These are phyloP conservation scores for Apamea monoglypha DNA, from an alignment of 2,888 invertebrate species.

Conservation along the genomic window DNA sequence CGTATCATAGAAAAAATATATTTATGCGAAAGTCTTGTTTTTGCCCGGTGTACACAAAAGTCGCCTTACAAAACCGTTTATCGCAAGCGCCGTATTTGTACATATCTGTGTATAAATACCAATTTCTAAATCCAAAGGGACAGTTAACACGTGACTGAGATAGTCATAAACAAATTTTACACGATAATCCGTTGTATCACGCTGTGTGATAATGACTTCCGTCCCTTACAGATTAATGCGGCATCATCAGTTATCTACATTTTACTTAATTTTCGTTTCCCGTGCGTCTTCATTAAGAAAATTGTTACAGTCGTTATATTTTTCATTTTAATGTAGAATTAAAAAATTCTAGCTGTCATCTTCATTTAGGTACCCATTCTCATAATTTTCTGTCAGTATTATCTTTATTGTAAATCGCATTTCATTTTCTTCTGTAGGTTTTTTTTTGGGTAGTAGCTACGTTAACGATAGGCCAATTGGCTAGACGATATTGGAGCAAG, in stretches of 20 bases:
- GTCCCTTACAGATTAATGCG: constrained; percentile 50
- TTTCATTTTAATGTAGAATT: constrained; percentile 24
- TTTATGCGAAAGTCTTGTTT: neutral
- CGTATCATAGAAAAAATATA: neutral
- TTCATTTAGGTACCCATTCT: constrained; percentile 11
- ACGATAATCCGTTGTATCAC: constrained; percentile 54
- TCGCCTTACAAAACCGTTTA: neutral
- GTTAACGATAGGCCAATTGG: constrained; percentile 15
- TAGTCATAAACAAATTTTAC: constrained; percentile 50
- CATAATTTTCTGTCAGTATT: constrained; percentile 13
- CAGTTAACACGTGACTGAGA: constrained; percentile 54
- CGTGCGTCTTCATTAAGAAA: constrained; percentile 44
- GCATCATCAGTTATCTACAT: constrained; percentile 37
- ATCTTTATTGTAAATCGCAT: constrained; percentile 20
- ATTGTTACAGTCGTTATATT: constrained; percentile 7
- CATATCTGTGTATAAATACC: neutral
- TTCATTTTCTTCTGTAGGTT: neutral
- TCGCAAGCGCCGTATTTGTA: constrained; percentile 11
- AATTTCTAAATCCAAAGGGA: constrained; percentile 42
- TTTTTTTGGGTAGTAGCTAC: neutral
- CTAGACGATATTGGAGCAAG: constrained; percentile 18
- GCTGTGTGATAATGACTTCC: constrained; percentile 63
- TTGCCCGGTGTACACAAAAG: neutral
- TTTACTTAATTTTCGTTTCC: constrained; percentile 38
- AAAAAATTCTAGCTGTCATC: constrained; percentile 22